Evolutionary conservation across 2,888 invertebrate genomes (phyloP), one percentile per base, ranked within the genome.

Genomic region (Tethea ocularis): DNA sequence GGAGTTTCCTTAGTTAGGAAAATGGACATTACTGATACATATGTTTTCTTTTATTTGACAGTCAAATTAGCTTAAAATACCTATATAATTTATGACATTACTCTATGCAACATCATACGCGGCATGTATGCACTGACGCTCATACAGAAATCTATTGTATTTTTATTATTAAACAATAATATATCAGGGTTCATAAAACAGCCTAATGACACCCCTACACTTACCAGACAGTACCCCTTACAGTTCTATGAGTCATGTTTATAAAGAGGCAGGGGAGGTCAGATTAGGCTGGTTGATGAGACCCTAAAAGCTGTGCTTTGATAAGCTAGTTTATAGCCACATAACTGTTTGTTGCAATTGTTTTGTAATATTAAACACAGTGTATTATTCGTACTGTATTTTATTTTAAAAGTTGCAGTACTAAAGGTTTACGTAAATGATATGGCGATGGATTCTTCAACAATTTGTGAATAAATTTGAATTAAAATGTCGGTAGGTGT

Each of bases 301-400:
- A 66, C 73, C 72, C 72, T 56, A 66, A 52, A 59, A 61, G 66
- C n/a, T n/a, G n/a, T 64, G 63, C 66, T 71, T 62, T 75, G 70
- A 80, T 79, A 77, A 80, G 78, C 77, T 65, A 63, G 67, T 62
- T 72, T 75, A 71, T 71, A 70, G 74, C 74, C 71, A 78, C 77
- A 75, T 80, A 82, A 81, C 76, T 80, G 75, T 79, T 80, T 81
- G 78, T 78, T 74, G 69, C 36, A 72, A 71, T 82, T 78, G 74
- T 78, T 72, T 61, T 56, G 60, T 61, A 67, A 72, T 77, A 72
- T 78, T 72, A 69, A 71, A 26, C 26, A 26, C 26, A 26, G 1
- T 26, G 7, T 1, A 26, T 1, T 6, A 24, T 4, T 24, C 24
- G 2, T 26, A 6, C 7, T 26, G 5, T 6, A 26, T 26, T 26